Evolutionary conservation across 2,888 invertebrate genomes (phyloP), one percentile per base, ranked within the genome.

Genomic region (Lottia gigantea): DNA sequence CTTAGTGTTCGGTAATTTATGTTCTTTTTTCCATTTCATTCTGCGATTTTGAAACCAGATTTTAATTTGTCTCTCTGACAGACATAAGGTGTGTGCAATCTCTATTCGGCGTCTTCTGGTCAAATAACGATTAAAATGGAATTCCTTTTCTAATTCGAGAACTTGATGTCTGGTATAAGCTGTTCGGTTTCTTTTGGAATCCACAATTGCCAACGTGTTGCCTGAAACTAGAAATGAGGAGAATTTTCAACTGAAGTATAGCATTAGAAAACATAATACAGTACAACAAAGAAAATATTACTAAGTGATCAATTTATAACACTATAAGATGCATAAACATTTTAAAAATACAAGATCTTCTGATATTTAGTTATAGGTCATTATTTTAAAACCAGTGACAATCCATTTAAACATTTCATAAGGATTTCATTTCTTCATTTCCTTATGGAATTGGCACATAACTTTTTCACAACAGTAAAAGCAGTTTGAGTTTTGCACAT

Each of bases 111-210:
- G 92, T 91, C 97, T 93, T 90, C 97, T 93, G 89, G 97, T 97
- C 91, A 97, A 93, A 92, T 97, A 97, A 89, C 97, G 94, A 91
- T 97, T 97, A 92, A 96, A 97, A 91, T 97, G 97, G 92, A 97
- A 97, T 91, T 97, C 97, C 90, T 97, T 97, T 90, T 97, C 96
- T 90, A 97, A 91, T 91, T 97, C 97, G 89, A 97, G 92, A 72
- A 97, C 97, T 91, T 97, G 97, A 92, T 96, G 97, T 90, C 97
- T 92, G 83, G 97, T 97, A 91, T 97, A 97, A 82, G 97, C 97
- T 90, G 97, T 97, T 85, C 97, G 93, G 82, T 96, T 96, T 89
- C 97, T 93, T 90, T 97, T 97, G 72, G 96, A 96, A 90, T 97
- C 97, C 95, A 55, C 67, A 64, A 74, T 67, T 47, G 68, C 66